Evolutionary conservation across 2,797 vertebrate genomes (phyloP).

Genomic region (Falco berigora): DNA sequence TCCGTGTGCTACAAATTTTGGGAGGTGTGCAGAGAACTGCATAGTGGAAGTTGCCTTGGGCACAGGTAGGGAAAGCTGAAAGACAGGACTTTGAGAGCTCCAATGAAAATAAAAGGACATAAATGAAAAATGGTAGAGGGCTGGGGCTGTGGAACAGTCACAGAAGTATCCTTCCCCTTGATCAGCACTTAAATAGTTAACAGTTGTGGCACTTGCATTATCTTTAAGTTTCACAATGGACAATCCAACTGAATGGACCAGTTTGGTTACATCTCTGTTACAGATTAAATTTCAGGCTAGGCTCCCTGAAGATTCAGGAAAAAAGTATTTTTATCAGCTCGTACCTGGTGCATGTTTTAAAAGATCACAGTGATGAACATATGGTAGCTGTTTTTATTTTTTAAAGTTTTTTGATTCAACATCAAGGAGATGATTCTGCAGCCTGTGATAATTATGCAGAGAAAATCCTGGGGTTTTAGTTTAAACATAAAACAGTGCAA

Average conservation of each 20-base stretch:
- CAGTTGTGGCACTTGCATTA: background rate
- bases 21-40: background rate
- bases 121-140: background rate
- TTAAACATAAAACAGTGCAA: constrained; percentile 1
- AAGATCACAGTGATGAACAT: constrained; percentile 49
- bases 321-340: constrained; percentile 22
- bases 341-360: background rate
- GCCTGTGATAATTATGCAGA: constrained; percentile 14
- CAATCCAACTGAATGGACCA: background rate
- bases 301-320: constrained; percentile 16
- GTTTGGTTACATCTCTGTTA: background rate
- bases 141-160: background rate
- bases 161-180: background rate
- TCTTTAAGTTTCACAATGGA: constrained; percentile 17
- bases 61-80: background rate
- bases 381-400: constrained; percentile 15
- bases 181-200: background rate
- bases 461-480: constrained; percentile 26
- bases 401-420: constrained; percentile 38
- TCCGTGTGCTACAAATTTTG: background rate
- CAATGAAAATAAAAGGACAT: background rate
- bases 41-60: background rate
- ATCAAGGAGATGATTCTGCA: constrained; percentile 49
- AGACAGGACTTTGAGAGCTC: background rate
- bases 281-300: constrained; percentile 51